phyloP scores from a whole-genome alignment of 1,140 invertebrate genomes.

The Drosophila auraria region DNA sequence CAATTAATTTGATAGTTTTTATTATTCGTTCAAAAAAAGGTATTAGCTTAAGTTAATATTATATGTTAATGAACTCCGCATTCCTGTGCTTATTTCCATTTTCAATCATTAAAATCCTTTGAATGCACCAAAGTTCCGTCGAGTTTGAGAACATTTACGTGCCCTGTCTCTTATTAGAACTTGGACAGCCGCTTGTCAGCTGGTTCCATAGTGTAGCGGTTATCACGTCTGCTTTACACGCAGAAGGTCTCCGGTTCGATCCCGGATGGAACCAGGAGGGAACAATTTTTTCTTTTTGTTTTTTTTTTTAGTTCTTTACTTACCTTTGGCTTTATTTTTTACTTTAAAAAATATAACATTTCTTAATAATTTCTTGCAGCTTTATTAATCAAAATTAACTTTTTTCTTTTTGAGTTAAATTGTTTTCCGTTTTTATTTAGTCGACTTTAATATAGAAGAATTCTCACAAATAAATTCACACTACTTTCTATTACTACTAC shows the following conservation, averaged over 20 bases:
- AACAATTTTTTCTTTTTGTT: constrained; percentile 24
- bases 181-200: neutral
- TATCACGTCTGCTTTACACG: constrained; percentile 89
- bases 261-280: constrained; percentile 87
- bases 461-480: too few species aligned
- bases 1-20: constrained; percentile 12
- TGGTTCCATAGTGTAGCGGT: constrained; percentile 87
- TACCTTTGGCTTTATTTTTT: too few species aligned
- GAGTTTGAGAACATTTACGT: neutral
- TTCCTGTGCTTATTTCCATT: constrained; percentile 4
- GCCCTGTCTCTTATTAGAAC: neutral
- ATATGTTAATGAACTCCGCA: neutral
- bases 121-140: neutral
- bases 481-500: too few species aligned
- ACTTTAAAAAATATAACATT: too few species aligned
- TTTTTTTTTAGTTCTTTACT: neutral
- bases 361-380: too few species aligned
- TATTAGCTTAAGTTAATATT: neutral
- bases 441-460: too few species aligned
- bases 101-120: neutral
- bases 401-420: too few species aligned
- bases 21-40: neutral
- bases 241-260: constrained; percentile 89
- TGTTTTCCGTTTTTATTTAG: too few species aligned
- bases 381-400: too few species aligned